Conservation (phyloP, 2,888 invertebrate genomes). For the Chymomyza fuscimana region DNA sequence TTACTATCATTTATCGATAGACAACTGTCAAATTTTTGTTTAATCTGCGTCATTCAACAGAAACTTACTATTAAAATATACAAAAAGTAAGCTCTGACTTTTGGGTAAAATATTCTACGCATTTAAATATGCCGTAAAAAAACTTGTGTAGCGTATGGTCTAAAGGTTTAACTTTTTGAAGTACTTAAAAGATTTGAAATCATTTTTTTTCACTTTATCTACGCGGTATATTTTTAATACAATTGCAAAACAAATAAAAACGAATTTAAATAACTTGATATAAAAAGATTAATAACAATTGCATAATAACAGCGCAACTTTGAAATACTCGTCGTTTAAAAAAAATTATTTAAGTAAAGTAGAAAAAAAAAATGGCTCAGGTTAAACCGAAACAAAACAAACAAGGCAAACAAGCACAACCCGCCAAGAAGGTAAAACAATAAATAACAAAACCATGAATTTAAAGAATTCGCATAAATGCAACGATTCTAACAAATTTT, state of each 20-base stretch:
- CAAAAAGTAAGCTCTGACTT: not conserved
- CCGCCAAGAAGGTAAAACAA: conserved; percentile 76
- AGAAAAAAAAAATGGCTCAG: conserved; percentile 76
- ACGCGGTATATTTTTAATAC: conserved; percentile 33
- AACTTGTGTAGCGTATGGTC: not conserved
- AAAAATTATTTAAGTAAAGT: conserved; percentile 29
- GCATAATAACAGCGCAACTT: conserved; percentile 39
- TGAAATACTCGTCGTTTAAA: conserved; percentile 39
- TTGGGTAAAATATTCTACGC: not conserved
- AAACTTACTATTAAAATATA: not conserved
- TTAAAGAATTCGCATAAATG: not conserved
- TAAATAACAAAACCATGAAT: conserved; percentile 12
- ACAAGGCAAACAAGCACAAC: conserved; percentile 76
- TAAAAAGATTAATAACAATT: not conserved
- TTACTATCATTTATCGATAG: no score
- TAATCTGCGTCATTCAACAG: not conserved
- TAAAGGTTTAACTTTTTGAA: no score
- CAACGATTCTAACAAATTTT: not conserved
- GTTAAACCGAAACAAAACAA: conserved; percentile 79
- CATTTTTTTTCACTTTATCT: not conserved
- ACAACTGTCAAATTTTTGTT: not conserved
- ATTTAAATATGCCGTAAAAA: not conserved
- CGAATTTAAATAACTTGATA: not conserved
- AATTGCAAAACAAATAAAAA: conserved; percentile 31
- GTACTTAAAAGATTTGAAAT: not conserved